Base-by-base conservation (phyloP, 1,140 invertebrate genomes). In the silkworm (Bombyx mori) region DNA sequence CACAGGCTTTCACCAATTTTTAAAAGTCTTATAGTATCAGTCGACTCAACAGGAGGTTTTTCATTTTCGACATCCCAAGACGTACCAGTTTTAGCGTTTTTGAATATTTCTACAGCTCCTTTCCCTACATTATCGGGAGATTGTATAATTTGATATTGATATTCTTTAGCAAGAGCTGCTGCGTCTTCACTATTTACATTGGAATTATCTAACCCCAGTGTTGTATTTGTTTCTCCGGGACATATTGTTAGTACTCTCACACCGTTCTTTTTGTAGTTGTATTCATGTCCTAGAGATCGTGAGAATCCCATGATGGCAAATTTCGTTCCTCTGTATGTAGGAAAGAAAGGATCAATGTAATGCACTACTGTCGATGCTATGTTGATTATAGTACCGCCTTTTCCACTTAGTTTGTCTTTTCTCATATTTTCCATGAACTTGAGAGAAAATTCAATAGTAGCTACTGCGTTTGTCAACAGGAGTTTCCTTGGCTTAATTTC, bases 291-390 rank as follows among this genome's bases (percentile, higher is more conserved):
- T 48, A 90, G 78, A 5, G 88, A 88, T 26, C 82, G 84, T 0
- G 89, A 90, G 49, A 90, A 88, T 42, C 89, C 89, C 43, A 90
- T 75, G 8, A 90, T 85, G 8, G 89, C 92, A 65, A 91, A 90
- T 68, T 94, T 94, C 1, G 92, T 92, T 1, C 91, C 92, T 4
- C 88, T 86, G 67, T 94, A 94, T 10, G 92, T 81, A 0, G 93
- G 92, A 54, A 90, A 66, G 60, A 89, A 89, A 44, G 90, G 90
- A 50, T 90, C 89, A n/a, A 89, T 85, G 57, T 82, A 80, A 50
- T 91, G 77, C 26, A 92, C 91, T 52, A 89, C 77, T 52, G 92
- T 89, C 6, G 92, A 92, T 42, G 90, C 88, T 49, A 92, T 77
- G 61, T 93, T 93, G 7, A 92, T 88, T 5, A 94, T 87, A 8